phyloP scores from a whole-genome alignment of 2,113 vertebrate genomes.

The Amphiprion percula region DNA sequence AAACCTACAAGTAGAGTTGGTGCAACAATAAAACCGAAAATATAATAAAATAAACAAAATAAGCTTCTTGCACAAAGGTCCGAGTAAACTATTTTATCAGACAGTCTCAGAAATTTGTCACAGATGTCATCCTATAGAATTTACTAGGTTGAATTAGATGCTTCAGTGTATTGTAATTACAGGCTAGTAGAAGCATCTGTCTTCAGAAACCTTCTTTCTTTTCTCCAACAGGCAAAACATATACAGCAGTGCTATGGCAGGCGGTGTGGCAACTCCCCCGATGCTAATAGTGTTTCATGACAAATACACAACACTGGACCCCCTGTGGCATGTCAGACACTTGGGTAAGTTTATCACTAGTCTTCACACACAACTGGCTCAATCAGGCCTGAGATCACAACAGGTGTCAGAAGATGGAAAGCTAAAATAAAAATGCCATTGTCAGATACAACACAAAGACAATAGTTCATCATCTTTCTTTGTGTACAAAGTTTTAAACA shows the following conservation, averaged over 20 bases:
- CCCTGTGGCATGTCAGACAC: constrained; percentile 94
- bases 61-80: too few relatives aligned
- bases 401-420: too few relatives aligned
- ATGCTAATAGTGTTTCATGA: constrained; percentile 96
- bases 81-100: too few relatives aligned
- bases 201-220: background rate
- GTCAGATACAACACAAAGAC: too few relatives aligned
- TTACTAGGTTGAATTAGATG: background rate
- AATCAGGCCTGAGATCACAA: background rate
- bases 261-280: constrained; percentile 93
- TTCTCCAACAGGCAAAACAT: constrained; percentile 88
- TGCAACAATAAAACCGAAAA: too few relatives aligned
- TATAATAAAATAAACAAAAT: too few relatives aligned
- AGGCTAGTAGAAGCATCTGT: background rate
- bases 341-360: constrained; percentile 85
- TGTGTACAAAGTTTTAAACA: background rate
- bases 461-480: too few relatives aligned
- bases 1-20: too few relatives aligned
- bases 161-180: background rate
- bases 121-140: too few relatives aligned
- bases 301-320: constrained; percentile 90
- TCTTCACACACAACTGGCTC: background rate
- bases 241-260: constrained; percentile 95
- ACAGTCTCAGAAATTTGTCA: too few relatives aligned
- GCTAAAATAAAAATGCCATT: too few relatives aligned